Percentiles rank a stretch among this genome's conserved stretches.
Evolutionary conservation across 1,140 invertebrate species (phyloP).

Genomic region (Nomia melanderi): DNA sequence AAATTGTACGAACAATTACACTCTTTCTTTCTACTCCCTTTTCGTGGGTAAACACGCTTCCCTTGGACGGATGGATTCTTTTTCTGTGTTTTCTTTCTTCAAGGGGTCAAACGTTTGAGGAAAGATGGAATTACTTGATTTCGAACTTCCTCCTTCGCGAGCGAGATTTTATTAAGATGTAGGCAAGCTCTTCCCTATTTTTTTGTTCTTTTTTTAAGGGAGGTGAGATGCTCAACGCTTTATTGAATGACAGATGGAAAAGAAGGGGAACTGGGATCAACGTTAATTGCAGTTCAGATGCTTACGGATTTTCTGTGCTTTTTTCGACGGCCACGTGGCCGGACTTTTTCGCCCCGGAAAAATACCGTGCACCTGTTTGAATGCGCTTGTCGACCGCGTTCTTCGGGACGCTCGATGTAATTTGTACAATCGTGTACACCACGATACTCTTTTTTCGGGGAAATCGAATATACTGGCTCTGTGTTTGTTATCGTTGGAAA

Average conservation of each 20-base stretch:
- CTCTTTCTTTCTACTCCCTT: conserved; percentile 40
- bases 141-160: neutral
- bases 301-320: conserved; percentile 28
- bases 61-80: conserved; percentile 2
- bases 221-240: neutral
- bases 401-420: conserved; percentile 4
- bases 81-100: too few species aligned
- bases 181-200: neutral
- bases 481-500: neutral
- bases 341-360: conserved; percentile 51
- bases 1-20: conserved; percentile 62
- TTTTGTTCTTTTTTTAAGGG: conserved; percentile 4
- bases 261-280: conserved; percentile 19
- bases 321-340: conserved; percentile 49
- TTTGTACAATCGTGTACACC: conserved; percentile 9
- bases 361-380: conserved; percentile 63
- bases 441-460: conserved; percentile 16
- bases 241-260: conserved; percentile 6
- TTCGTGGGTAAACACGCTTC: conserved; percentile 47
- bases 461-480: neutral
- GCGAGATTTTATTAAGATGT: too few species aligned
- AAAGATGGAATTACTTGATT: neutral
- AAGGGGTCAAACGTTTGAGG: neutral
- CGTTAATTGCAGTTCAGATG: conserved; percentile 39
- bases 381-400: conserved; percentile 40